Conservation (phyloP, 2,888 invertebrate species). For the Archips crataeganus region DNA sequence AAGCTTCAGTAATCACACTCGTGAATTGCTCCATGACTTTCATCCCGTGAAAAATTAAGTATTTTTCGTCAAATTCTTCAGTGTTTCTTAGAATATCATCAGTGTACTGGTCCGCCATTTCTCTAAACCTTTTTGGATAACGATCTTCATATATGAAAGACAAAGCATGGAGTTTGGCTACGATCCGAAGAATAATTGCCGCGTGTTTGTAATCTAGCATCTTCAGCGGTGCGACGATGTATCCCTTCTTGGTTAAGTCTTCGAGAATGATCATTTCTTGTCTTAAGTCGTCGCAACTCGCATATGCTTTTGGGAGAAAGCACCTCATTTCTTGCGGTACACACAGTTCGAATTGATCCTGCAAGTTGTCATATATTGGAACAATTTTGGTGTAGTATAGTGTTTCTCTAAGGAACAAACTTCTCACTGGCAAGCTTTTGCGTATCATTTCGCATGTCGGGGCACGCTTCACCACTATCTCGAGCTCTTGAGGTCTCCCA, state of each 20-base stretch:
- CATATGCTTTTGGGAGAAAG: slow-evolving; percentile 29
- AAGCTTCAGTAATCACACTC: slow-evolving; percentile 17
- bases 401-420: slow-evolving; percentile 27
- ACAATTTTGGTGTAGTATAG: slow-evolving; percentile 36
- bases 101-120: slow-evolving; percentile 24
- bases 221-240: slow-evolving; percentile 6
- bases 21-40: slow-evolving; percentile 22
- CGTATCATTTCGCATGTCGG: slow-evolving; percentile 13
- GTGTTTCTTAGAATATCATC: background rate
- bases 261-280: slow-evolving; percentile 37
- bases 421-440: slow-evolving; percentile 22
- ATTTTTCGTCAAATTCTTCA: slow-evolving; percentile 8
- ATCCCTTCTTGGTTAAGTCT: slow-evolving; percentile 35
- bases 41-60: slow-evolving; percentile 12
- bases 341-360: slow-evolving; percentile 39
- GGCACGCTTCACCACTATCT: slow-evolving; percentile 26
- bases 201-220: slow-evolving; percentile 30
- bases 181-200: slow-evolving; percentile 20
- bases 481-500: slow-evolving; percentile 14
- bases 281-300: slow-evolving; percentile 16
- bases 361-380: slow-evolving; percentile 36
- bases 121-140: slow-evolving; percentile 35
- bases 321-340: slow-evolving; percentile 41
- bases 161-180: slow-evolving; percentile 33
- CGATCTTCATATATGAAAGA: slow-evolving; percentile 38